Percentiles rank a stretch among this genome's conserved stretches.
These are phyloP conservation scores for Stenopsyche tienmushanensis DNA, from an alignment of 1,140 invertebrate genomes.

Conservation along the genomic window DNA sequence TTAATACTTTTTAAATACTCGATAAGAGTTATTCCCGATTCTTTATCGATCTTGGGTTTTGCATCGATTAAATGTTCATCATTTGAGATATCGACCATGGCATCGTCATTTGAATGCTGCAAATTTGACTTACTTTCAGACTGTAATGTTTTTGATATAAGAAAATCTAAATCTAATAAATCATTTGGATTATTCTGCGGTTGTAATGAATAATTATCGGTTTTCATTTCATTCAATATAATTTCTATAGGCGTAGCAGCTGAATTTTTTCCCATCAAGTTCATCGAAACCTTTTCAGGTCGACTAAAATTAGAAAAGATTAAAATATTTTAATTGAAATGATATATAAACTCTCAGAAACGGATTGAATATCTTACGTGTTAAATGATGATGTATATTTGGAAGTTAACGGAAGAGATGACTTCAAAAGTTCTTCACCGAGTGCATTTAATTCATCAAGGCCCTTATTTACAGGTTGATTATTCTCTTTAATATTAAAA, in stretches of 20 bases:
- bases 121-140: conserved; percentile 34
- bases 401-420: conserved; percentile 61
- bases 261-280: conserved; percentile 58
- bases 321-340: conserved; percentile 13
- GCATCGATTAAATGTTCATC: conserved; percentile 38
- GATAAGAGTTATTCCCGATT: conserved; percentile 33
- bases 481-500: conserved; percentile 3
- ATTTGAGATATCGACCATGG: conserved; percentile 58
- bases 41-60: conserved; percentile 30
- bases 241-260: conserved; percentile 37
- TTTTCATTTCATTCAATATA: not conserved
- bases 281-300: conserved; percentile 70
- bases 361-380: conserved; percentile 40
- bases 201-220: not conserved
- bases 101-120: conserved; percentile 51
- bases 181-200: conserved; percentile 35
- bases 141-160: conserved; percentile 47
- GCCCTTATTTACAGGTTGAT: conserved; percentile 52
- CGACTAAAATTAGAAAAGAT: conserved; percentile 52
- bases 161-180: conserved; percentile 53
- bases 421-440: conserved; percentile 70
- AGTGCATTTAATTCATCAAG: conserved; percentile 75
- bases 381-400: conserved; percentile 50
- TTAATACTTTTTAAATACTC: conserved; percentile 32
- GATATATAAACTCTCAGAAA: not conserved